Conservation (phyloP, 2,888 invertebrate species). For the Drosophila pseudotakahashii region DNA sequence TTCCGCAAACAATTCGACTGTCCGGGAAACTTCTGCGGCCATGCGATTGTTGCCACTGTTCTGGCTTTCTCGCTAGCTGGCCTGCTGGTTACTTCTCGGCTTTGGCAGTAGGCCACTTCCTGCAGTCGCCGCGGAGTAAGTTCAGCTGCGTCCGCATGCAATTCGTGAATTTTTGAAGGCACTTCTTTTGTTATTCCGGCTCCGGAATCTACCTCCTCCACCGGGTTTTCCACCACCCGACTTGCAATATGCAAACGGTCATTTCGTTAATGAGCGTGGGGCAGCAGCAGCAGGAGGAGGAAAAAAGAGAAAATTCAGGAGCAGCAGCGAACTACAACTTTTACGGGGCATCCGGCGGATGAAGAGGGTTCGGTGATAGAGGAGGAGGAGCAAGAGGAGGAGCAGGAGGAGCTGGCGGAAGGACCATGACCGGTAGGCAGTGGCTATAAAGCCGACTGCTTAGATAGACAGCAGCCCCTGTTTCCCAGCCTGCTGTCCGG, state of each 20-base stretch:
- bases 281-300: constrained; percentile 35
- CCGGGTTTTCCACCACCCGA: constrained; percentile 13
- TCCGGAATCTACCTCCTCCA: constrained; percentile 13
- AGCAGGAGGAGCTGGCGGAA: constrained; percentile 11
- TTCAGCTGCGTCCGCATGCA: constrained; percentile 57
- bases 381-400: constrained; percentile 3
- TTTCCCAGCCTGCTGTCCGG: constrained; percentile 30
- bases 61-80: too few relatives aligned
- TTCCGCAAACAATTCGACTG: constrained; percentile 66
- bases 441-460: constrained; percentile 43
- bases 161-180: constrained; percentile 76
- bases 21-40: constrained; percentile 68
- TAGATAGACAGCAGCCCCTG: constrained; percentile 48
- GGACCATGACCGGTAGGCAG: constrained; percentile 29
- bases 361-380: constrained; percentile 28
- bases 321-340: constrained; percentile 56
- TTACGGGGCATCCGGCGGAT: constrained; percentile 70
- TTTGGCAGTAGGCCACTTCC: constrained; percentile 76
- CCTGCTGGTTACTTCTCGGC: constrained; percentile 10
- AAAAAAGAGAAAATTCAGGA: background rate
- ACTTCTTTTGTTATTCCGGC: constrained; percentile 56
- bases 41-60: constrained; percentile 29
- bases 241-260: constrained; percentile 78
- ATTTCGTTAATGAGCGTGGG: constrained; percentile 81
- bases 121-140: constrained; percentile 47